Conservation (phyloP, 2,888 invertebrate species). For the Hirtodrosophila histrioides region DNA sequence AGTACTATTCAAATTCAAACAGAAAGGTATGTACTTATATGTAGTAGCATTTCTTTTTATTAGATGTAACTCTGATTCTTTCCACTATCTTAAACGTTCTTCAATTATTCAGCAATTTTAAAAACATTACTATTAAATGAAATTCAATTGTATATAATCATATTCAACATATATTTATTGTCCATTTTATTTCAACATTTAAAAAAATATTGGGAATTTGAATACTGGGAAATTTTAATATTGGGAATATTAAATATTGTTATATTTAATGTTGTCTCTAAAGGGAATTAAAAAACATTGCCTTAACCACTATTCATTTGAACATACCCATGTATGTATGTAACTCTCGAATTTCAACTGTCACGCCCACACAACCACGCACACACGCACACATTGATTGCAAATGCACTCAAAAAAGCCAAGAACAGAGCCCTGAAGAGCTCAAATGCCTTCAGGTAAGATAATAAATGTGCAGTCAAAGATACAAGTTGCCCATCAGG, state of each 20-base stretch:
- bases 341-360: slow-evolving; percentile 23
- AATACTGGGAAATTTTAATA: no score
- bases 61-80: no score
- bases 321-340: slow-evolving; percentile 16
- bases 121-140: no score
- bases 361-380: slow-evolving; percentile 38
- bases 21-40: slow-evolving; percentile 56
- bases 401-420: slow-evolving; percentile 53
- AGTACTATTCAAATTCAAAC: slow-evolving; percentile 4
- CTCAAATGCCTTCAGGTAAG: slow-evolving; percentile 76
- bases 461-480: slow-evolving; percentile 80
- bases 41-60: slow-evolving; percentile 6
- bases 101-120: no score
- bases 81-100: no score
- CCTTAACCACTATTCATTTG: slow-evolving; percentile 28
- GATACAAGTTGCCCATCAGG: slow-evolving; percentile 60
- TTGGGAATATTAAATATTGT: no score
- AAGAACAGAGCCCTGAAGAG: slow-evolving; percentile 45
- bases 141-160: no score
- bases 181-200: no score
- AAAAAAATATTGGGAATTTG: no score
- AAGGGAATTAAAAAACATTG: no score
- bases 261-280: no score
- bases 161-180: no score
- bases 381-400: slow-evolving; percentile 12